Evolutionary conservation across 2,888 invertebrate genomes (phyloP), one percentile per base, ranked within the genome.

Genomic region (Rhagonycha lutea): DNA sequence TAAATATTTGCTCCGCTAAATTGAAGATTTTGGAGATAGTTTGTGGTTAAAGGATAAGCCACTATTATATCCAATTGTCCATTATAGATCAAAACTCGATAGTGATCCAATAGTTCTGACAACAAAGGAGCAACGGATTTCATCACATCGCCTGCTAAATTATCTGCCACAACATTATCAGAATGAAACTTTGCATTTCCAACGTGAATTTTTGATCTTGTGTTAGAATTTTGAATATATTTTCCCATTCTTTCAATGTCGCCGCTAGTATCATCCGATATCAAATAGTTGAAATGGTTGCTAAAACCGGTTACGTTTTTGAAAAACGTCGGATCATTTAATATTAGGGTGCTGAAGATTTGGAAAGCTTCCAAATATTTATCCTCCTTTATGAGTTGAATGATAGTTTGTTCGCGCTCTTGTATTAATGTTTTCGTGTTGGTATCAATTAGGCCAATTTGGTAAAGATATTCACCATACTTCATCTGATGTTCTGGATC

Each of bases 41-140:
- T 94, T 18, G 94, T 90, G 0, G 97, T 97, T 69, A 96, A 85
- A 0, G 96, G 96, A 87, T 96, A 96, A 0, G 96, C 96, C 0
- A 97, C 95, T 79, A 97, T 96, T 12, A 98, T 94, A 86, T 98
- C 98, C 79, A 98, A 86, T 85, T 98, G 97, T 0, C 98, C 98
- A 84, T 93, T 97, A 86, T 97, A 98, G 76, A 97, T 90, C 67
- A 97, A 90, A 14, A 96, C 92, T 85, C 90, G 89, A 83, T 94
- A 94, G 81, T 92, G 87, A 47, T 92, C 89, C 0, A 95, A 84
- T 0, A 96, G 87, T 81, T 93, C 92, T 0, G 91, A 89, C 72
- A 96, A 88, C 91, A 93, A 92, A 0, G 91, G 91, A 8, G 94
- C 94, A 7, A 96, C 93, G 0, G 94, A 94, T 83, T 95, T 92